Percentiles rank a stretch among this genome's conserved stretches.
Evolutionary conservation across 2,797 vertebrate species (phyloP).

Genomic region (Aulostomus chinensis): DNA sequence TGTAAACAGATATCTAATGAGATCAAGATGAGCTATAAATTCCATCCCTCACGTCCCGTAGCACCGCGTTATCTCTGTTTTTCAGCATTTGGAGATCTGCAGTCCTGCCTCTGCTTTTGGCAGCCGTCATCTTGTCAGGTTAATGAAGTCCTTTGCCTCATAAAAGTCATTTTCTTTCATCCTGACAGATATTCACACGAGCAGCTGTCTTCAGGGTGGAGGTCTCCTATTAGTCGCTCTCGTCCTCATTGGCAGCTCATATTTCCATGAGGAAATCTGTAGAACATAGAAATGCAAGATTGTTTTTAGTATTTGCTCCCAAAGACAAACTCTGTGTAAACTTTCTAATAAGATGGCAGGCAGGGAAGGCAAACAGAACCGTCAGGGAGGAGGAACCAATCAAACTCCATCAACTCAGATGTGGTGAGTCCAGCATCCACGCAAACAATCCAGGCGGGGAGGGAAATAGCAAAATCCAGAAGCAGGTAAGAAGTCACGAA

Average conservation of each 20-base stretch:
- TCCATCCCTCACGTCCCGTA: too few species aligned
- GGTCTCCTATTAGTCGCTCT: slow-evolving; percentile 12
- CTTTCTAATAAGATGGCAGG: too few species aligned
- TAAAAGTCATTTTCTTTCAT: slow-evolving; percentile 12
- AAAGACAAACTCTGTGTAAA: neutral
- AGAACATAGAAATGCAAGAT: too few species aligned
- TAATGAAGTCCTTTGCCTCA: slow-evolving; percentile 24
- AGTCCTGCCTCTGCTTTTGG: slow-evolving; percentile 16
- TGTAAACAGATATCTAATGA: slow-evolving; percentile 32
- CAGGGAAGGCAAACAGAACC: too few species aligned
- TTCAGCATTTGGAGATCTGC: slow-evolving; percentile 6
- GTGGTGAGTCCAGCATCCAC: too few species aligned
- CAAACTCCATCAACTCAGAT: too few species aligned
- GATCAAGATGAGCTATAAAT: slow-evolving; percentile 35
- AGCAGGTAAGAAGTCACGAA: too few species aligned
- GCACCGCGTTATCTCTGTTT: slow-evolving; percentile 15
- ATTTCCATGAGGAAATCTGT: too few species aligned
- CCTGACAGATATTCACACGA: slow-evolving; percentile 30
- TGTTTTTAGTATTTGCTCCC: too few species aligned
- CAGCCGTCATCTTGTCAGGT: slow-evolving; percentile 27
- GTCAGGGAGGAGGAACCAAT: too few species aligned
- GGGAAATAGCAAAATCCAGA: too few species aligned
- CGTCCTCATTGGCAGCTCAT: neutral
- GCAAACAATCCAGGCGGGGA: too few species aligned
- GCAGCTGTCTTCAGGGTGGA: slow-evolving; percentile 20